Conservation (phyloP, 2,797 vertebrate genomes). For the Rhodeus uyekii region DNA sequence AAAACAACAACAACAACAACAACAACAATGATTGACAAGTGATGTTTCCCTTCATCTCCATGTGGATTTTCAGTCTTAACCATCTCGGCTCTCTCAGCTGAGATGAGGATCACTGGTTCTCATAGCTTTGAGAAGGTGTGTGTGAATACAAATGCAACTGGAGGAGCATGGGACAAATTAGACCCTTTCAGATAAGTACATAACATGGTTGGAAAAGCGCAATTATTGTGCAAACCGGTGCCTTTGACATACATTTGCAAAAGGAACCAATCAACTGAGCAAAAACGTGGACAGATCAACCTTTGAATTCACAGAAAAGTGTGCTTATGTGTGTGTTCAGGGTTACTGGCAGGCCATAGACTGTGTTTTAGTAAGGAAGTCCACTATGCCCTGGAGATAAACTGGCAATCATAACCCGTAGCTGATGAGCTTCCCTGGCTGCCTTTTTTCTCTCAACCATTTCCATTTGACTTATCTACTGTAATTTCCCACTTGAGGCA, state of each 20-base stretch:
- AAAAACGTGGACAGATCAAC: constrained; percentile 8
- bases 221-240: background rate
- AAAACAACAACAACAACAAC: constrained; percentile 44
- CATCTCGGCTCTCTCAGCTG: constrained; percentile 18
- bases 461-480: constrained; percentile 63
- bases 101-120: constrained; percentile 17
- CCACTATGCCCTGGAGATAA: constrained; percentile 54
- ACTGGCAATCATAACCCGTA: constrained; percentile 51
- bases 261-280: background rate
- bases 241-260: constrained; percentile 9
- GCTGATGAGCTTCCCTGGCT: constrained; percentile 60
- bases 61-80: background rate
- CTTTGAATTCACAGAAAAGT: background rate
- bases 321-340: constrained; percentile 27
- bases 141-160: constrained; percentile 10
- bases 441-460: constrained; percentile 46
- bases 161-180: background rate
- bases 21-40: constrained; percentile 56
- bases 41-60: constrained; percentile 38
- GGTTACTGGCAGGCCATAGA: constrained; percentile 46
- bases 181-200: background rate
- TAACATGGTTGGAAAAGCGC: background rate
- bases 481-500: constrained; percentile 60
- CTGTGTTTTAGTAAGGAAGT: constrained; percentile 23
- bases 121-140: constrained; percentile 5